Evolutionary conservation across 2,888 invertebrate species (phyloP), one percentile per base, ranked within the genome.

Genomic region (Drosophila prolongata): DNA sequence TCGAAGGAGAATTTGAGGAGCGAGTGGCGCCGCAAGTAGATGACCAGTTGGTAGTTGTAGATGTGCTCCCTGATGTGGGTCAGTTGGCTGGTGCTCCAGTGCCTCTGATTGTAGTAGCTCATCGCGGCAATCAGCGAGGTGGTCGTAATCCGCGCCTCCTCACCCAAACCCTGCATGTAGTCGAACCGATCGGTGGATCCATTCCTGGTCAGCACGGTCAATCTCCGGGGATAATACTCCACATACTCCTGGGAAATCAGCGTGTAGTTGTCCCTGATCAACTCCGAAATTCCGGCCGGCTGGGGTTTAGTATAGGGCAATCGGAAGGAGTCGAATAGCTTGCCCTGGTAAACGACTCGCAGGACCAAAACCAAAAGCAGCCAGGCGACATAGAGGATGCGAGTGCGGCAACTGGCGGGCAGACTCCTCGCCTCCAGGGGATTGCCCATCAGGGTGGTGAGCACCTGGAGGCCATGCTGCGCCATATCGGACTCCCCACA

Each of bases 321-420:
- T 0, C 91, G 89, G 49, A 91, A 77, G 1, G 85, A 83, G 35
- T 91, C 90, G 38, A 83, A 91, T 9, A 91, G 46, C 58, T 91
- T 90, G 14, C 90, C 91, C 74, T 91, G 91, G 60, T 92, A 92
- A 13, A 89, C 88, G 10, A 80, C 89, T 0, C 92, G 89, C n/a
- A 91, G 64, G 9, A 92, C 79, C n/a, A 92, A 46, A 0, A 87
- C 83, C 6, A 79, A 55, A 2, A 90, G 47, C 3, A 92, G 27
- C 91, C 91, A 91, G 3, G 64, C 8, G 8, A 76, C 71, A 0
- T 91, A 27, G 1, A 87, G 53, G 8, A 76, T 67, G 1, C 90
- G 85, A 1, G 87, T 78, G 37, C 78, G 71, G 4, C 68, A 70
- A 2, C 65, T 52, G 0, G 61, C 68, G 0, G 91, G 90, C 13